Conservation (phyloP, 2,888 invertebrate species). For the Nomada flava region DNA sequence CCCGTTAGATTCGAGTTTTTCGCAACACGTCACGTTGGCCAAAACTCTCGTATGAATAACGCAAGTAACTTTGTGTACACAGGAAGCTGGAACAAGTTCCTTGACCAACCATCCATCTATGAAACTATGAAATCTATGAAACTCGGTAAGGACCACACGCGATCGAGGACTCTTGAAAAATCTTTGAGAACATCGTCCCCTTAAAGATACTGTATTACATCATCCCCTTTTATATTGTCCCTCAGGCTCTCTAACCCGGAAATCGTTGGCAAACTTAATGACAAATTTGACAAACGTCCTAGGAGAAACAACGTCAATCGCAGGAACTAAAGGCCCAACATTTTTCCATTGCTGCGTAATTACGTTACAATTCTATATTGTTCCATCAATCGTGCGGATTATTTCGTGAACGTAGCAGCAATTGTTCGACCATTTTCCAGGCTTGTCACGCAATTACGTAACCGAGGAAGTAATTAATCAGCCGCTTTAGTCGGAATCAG, state of each 20-base stretch:
- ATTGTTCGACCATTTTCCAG: not conserved
- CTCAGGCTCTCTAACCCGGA: slow-evolving; percentile 19
- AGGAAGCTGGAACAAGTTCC: slow-evolving; percentile 36
- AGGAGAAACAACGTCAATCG: slow-evolving; percentile 1
- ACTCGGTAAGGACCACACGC: slow-evolving; percentile 42
- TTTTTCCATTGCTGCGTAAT: not conserved
- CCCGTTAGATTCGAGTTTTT: slow-evolving; percentile 43
- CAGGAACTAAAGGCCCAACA: not conserved
- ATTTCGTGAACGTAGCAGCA: no score
- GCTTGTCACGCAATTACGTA: not conserved
- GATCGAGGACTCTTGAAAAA: slow-evolving; percentile 56
- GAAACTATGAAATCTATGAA: slow-evolving; percentile 47
- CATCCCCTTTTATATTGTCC: slow-evolving; percentile 11
- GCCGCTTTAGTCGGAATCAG: not conserved
- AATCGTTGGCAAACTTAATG: slow-evolving; percentile 37
- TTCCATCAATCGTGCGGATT: not conserved
- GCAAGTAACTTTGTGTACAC: slow-evolving; percentile 23
- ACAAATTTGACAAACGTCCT: slow-evolving; percentile 3
- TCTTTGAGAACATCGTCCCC: slow-evolving; percentile 45
- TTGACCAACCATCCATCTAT: slow-evolving; percentile 56
- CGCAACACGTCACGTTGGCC: slow-evolving; percentile 12
- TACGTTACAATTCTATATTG: not conserved
- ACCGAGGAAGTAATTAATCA: not conserved
- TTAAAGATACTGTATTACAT: slow-evolving; percentile 50
- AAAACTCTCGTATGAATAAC: slow-evolving; percentile 28